Evolutionary conservation across 2,113 vertebrate species (phyloP).

Genomic region (Ageneiosus marmoratus): DNA sequence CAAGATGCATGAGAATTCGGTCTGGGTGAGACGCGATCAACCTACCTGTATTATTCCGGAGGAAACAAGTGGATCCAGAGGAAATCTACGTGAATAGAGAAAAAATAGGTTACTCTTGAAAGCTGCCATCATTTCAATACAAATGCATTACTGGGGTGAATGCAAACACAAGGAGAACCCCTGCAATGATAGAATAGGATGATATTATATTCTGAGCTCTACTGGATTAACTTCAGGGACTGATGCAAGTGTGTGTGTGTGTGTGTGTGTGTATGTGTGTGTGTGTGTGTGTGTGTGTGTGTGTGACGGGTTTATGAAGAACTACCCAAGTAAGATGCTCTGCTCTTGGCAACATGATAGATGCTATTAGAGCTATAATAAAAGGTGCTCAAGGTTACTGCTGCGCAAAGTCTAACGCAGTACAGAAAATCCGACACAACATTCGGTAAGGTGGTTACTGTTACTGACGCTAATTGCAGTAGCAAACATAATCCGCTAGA

Average conservation of each 20-base stretch:
- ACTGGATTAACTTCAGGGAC: not conserved
- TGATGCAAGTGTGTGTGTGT: slow-evolving; percentile 8
- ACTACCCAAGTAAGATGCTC: not conserved
- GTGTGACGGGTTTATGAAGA: slow-evolving; percentile 20
- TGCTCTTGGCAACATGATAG: slow-evolving; percentile 20
- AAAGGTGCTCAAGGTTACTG: slow-evolving; percentile 36
- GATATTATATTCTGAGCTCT: slow-evolving; percentile 12
- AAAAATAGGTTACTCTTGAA: not conserved
- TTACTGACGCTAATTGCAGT: slow-evolving; percentile 14
- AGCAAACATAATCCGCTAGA: slow-evolving; percentile 28
- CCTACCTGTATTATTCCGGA: not conserved
- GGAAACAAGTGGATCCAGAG: not conserved
- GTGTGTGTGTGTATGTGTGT: too few relatives aligned
- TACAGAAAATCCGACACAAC: not conserved
- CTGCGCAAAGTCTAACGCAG: not conserved
- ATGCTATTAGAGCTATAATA: slow-evolving; percentile 26
- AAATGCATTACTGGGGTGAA: not conserved
- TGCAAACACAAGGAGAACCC: too few relatives aligned
- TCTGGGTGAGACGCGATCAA: not conserved
- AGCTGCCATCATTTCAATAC: not conserved
- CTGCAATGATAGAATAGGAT: not conserved
- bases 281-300: too few relatives aligned
- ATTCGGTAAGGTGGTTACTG: not conserved
- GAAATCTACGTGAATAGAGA: too few relatives aligned
- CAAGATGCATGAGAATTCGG: not conserved